Percentiles rank a stretch among this genome's conserved stretches.
Conservation (phyloP, 1,140 invertebrate genomes). For the Agraylea sexmaculata region DNA sequence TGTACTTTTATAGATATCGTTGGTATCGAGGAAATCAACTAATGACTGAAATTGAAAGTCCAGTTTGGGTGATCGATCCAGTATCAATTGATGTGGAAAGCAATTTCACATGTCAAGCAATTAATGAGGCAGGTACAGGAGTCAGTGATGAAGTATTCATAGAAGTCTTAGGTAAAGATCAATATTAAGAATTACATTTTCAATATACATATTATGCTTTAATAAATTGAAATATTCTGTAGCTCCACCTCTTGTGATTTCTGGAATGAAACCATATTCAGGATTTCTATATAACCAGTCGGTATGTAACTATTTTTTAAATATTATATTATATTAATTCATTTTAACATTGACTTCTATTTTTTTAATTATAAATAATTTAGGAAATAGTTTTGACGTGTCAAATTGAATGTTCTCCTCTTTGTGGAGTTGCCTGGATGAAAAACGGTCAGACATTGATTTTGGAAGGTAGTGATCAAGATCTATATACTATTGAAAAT, state of each 20-base stretch:
- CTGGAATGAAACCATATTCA: slow-evolving; percentile 62
- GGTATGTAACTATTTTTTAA: slow-evolving; percentile 21
- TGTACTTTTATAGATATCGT: slow-evolving; percentile 43
- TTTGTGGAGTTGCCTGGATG: slow-evolving; percentile 72
- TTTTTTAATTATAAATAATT: slow-evolving; percentile 1
- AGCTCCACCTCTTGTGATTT: slow-evolving; percentile 78
- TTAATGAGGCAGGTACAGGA: slow-evolving; percentile 70
- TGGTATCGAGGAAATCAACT: slow-evolving; percentile 67
- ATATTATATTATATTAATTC: too few species aligned
- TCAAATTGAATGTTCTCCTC: slow-evolving; percentile 76
- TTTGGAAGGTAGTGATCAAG: slow-evolving; percentile 39
- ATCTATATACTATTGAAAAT: slow-evolving; percentile 53
- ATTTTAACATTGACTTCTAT: too few species aligned
- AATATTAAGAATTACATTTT: too few species aligned
- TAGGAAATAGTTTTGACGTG: slow-evolving; percentile 54
- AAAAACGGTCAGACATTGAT: slow-evolving; percentile 48
- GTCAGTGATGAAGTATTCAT: slow-evolving; percentile 58
- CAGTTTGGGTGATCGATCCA: slow-evolving; percentile 63
- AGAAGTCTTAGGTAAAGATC: slow-evolving; percentile 58
- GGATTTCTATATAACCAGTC: slow-evolving; percentile 60
- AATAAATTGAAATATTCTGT: too few species aligned
- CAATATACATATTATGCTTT: too few species aligned
- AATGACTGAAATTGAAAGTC: slow-evolving; percentile 58
- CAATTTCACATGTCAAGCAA: slow-evolving; percentile 76
- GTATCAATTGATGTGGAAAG: slow-evolving; percentile 69